Conservation (phyloP, 2,888 invertebrate genomes). For the Halocaridina rubra region DNA sequence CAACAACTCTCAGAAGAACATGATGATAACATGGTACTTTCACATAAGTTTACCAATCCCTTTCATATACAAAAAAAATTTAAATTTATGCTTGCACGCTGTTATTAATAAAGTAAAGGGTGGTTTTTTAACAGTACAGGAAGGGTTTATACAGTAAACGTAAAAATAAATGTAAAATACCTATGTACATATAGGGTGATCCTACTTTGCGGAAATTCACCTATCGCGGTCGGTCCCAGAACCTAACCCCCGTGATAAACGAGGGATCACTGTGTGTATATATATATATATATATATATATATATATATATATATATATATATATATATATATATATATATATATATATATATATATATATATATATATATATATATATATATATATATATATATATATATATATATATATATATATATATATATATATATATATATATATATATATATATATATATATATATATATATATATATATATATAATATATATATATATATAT, state of each 20-base stretch:
- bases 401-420: not conserved
- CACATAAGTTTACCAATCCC: too few species aligned
- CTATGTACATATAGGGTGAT: not conserved
- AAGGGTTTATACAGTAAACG: not conserved
- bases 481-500: not conserved
- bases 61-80: too few species aligned
- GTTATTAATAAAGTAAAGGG: too few species aligned
- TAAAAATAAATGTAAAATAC: not conserved
- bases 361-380: not conserved
- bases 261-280: not conserved
- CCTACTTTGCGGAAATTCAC: too few species aligned
- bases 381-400: not conserved
- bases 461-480: not conserved
- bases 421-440: not conserved
- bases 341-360: not conserved
- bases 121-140: too few species aligned
- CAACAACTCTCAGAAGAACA: too few species aligned
- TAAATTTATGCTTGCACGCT: too few species aligned
- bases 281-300: not conserved
- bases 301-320: constrained; percentile 9
- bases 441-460: not conserved
- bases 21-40: too few species aligned
- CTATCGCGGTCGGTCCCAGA: too few species aligned
- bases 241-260: too few species aligned
- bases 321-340: not conserved